Evolutionary conservation across 2,797 vertebrate genomes (phyloP).

Genomic region (Parauchenoglanis punctatus): DNA sequence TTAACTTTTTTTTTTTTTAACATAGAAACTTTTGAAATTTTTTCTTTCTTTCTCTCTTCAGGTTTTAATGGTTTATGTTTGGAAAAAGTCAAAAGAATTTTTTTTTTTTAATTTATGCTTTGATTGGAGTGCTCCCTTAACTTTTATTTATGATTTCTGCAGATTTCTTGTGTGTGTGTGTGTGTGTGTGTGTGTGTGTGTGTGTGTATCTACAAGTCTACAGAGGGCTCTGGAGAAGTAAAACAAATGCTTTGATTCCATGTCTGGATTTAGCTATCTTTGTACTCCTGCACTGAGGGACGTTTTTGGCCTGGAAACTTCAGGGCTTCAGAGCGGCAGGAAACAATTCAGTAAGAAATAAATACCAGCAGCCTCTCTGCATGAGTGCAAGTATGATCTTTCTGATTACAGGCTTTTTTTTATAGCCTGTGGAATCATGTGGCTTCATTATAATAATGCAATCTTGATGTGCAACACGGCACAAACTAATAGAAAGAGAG

Average conservation of each 20-base stretch:
- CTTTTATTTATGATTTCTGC: not conserved
- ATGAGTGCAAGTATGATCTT: constrained; percentile 54
- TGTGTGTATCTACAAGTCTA: not conserved
- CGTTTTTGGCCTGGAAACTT: constrained; percentile 65
- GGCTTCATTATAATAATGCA: constrained; percentile 51
- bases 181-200: not conserved
- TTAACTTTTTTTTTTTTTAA: not conserved
- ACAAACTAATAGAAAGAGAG: constrained; percentile 6
- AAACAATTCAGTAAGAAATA: constrained; percentile 72
- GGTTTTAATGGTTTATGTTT: not conserved
- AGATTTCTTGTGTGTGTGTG: not conserved
- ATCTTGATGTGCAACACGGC: not conserved
- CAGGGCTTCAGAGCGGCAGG: constrained; percentile 57
- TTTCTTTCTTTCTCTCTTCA: not conserved
- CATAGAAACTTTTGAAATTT: too few relatives aligned
- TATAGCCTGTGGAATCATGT: constrained; percentile 41
- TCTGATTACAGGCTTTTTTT: constrained; percentile 56
- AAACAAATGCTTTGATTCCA: constrained; percentile 27
- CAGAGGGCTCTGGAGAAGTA: not conserved
- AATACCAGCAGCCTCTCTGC: constrained; percentile 53
- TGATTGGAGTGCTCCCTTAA: not conserved
- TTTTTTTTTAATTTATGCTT: not conserved
- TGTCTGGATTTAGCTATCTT: constrained; percentile 32
- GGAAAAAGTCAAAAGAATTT: not conserved
- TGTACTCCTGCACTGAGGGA: constrained; percentile 52